phyloP scores from a whole-genome alignment of 2,888 invertebrate genomes.

The Heliconius ethilla region DNA sequence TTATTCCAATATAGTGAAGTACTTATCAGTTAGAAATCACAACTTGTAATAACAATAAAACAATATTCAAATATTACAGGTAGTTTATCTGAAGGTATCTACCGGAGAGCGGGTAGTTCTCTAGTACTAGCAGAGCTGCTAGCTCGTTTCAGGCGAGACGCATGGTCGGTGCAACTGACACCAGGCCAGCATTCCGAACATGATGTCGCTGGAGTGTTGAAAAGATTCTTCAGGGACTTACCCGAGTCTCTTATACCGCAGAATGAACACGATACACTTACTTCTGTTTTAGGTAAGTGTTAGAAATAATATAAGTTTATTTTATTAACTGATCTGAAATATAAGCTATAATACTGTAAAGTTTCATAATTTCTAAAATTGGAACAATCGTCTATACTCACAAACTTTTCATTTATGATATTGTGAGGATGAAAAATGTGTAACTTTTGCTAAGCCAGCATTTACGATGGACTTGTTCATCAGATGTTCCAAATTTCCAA shows the following conservation, averaged over 20 bases:
- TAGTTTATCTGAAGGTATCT: conserved; percentile 93
- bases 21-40: not conserved
- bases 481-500: too few relatives aligned
- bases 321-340: too few relatives aligned
- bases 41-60: not conserved
- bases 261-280: conserved; percentile 85
- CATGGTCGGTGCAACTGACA: conserved; percentile 92
- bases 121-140: conserved; percentile 88
- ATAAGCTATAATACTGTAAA: too few relatives aligned
- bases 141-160: conserved; percentile 88
- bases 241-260: conserved; percentile 91
- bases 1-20: too few relatives aligned
- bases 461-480: too few relatives aligned
- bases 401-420: too few relatives aligned
- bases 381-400: too few relatives aligned
- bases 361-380: too few relatives aligned
- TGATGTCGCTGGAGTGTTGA: conserved; percentile 93
- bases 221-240: conserved; percentile 94
- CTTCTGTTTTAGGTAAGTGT: conserved; percentile 83
- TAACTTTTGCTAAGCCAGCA: too few relatives aligned
- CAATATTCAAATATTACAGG: conserved; percentile 68
- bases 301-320: too few relatives aligned
- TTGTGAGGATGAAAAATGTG: too few relatives aligned
- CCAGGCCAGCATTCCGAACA: conserved; percentile 89
- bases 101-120: conserved; percentile 91